A percentile compares a stretch with the other conserved stretches of the same genome.
phyloP scores from a whole-genome alignment of 2,888 invertebrate species.

The Cyrtodaria siliqua region DNA sequence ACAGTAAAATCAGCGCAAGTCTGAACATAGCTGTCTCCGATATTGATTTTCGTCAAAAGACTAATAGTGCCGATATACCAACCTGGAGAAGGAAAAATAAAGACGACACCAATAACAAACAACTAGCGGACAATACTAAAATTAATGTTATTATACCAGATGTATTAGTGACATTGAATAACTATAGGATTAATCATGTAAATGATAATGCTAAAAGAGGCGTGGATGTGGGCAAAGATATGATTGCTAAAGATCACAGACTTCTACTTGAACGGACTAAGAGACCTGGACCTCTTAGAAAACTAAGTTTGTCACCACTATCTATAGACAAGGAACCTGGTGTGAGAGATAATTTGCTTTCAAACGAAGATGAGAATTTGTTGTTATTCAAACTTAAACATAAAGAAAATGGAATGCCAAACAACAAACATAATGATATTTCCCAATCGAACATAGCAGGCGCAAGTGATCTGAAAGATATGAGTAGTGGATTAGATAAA shows the following conservation, averaged over 20 bases:
- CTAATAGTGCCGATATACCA: conserved; percentile 11
- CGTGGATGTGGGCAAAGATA: conserved; percentile 16
- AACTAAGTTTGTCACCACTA: not conserved
- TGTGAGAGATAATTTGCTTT: too few relatives aligned
- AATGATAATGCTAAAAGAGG: not conserved
- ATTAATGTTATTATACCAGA: conserved; percentile 1
- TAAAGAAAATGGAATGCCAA: too few relatives aligned
- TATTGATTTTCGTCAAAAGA: conserved; percentile 33
- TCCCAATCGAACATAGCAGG: too few relatives aligned
- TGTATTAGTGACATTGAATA: conserved; percentile 8
- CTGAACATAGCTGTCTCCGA: conserved; percentile 46
- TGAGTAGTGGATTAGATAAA: too few relatives aligned
- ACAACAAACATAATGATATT: too few relatives aligned
- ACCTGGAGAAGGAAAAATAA: conserved; percentile 34
- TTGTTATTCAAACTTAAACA: not conserved
- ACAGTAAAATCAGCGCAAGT: conserved; percentile 41
- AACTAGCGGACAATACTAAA: not conserved
- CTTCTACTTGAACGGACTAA: not conserved
- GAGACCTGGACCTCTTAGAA: conserved; percentile 10
- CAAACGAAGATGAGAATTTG: too few relatives aligned
- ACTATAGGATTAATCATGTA: not conserved
- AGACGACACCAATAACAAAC: not conserved
- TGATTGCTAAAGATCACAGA: conserved; percentile 11
- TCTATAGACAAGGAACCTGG: not conserved
- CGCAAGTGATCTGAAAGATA: too few relatives aligned